Evolutionary conservation across 2,113 vertebrate species (phyloP).

Genomic region (Periophthalmodon schlosseri): DNA sequence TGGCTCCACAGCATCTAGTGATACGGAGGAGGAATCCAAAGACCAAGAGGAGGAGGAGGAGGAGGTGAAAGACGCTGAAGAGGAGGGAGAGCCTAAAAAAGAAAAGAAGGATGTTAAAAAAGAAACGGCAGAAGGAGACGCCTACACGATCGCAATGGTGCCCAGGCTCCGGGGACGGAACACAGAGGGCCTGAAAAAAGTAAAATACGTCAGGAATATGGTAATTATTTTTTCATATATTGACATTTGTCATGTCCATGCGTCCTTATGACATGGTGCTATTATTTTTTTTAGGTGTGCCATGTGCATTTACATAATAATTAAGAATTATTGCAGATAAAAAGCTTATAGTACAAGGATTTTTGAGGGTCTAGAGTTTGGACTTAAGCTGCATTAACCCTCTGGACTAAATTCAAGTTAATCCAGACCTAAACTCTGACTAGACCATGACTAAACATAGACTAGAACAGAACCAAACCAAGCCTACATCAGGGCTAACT

Average conservation of each 20-base stretch:
- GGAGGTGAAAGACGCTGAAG: background rate
- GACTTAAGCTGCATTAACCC: too few species aligned
- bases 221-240: conserved; percentile 20
- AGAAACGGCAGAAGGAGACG: conserved; percentile 13
- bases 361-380: too few species aligned
- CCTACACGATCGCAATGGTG: conserved; percentile 55
- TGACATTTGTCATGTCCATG: background rate
- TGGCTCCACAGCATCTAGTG: conserved; percentile 70
- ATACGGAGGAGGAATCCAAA: conserved; percentile 75
- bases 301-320: too few species aligned
- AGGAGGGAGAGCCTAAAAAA: conserved; percentile 20
- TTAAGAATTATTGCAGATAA: too few species aligned
- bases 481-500: too few species aligned
- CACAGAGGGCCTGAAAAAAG: conserved; percentile 33
- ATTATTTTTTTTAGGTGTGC: too few species aligned
- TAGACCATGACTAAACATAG: too few species aligned
- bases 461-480: too few species aligned
- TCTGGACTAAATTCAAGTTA: too few species aligned
- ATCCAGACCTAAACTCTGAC: too few species aligned
- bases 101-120: conserved; percentile 24
- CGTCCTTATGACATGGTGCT: too few species aligned
- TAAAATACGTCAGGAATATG: conserved; percentile 54
- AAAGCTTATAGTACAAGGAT: too few species aligned
- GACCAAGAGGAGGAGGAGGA: conserved; percentile 31
- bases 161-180: conserved; percentile 61